Evolutionary conservation across 1,140 invertebrate genomes (phyloP), one percentile per base, ranked within the genome.

Genomic region (Drosophila virilis): DNA sequence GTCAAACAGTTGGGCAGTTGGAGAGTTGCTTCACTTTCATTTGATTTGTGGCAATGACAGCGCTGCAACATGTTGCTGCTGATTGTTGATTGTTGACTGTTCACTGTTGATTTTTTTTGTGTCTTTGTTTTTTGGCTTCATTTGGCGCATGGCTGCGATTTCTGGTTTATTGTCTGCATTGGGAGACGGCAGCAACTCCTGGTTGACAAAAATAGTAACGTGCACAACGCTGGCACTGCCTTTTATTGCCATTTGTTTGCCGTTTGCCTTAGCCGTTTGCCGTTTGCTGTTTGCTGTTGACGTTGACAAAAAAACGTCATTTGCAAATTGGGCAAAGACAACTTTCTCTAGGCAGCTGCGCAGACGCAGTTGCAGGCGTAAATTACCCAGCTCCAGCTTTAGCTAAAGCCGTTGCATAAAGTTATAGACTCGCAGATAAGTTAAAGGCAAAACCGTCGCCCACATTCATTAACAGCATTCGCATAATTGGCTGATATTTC

Each of bases 261-360:
- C 77, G 83, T 79, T 83, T 84, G 80, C 28, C 9, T 79, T 83
- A 79, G 77, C 57, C 28, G 37, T 81, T 78, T 71, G 66, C 71
- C 57, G 57, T 76, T 76, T 70, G 51, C 58, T 43, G 57, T 76
- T 76, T 65, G 51, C 58, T 43, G 13, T 88, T 89, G 83, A 89
- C 83, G 84, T 89, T 89, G 85, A 89, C 85, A 89, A 89, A 89
- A 86, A 89, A 89, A 89, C 84, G 84, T 89, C 84, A 89, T 89
- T 89, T 89, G 84, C 84, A 89, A 89, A 89, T 89, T 89, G 84
- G 84, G 84, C 83, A 89, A 89, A 89, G 80, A 89, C 84, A 89
- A 89, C 84, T 89, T 89, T 89, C 84, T 89, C 84, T 86, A 88
- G 82, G 75, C 83, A 79, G 83, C 82, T 74, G 82, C 76, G 54